A percentile compares a stretch with the other conserved stretches of the same genome.
phyloP scores from a whole-genome alignment of 2,888 invertebrate species.

The Dasypogon diadema region DNA sequence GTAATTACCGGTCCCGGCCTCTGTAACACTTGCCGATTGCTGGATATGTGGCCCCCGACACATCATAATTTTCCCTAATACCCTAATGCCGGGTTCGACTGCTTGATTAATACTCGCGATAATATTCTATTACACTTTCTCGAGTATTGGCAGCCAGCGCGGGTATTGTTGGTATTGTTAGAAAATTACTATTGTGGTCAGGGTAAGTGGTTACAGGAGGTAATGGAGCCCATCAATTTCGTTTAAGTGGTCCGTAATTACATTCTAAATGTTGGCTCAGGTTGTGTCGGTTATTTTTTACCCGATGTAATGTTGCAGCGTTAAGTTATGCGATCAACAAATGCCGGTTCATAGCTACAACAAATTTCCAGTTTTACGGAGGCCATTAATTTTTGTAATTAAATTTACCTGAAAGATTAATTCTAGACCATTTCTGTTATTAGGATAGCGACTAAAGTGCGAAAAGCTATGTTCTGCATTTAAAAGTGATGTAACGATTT shows the following conservation, averaged over 20 bases:
- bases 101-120: slow-evolving; percentile 56
- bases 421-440: no score
- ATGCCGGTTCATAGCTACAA: neutral
- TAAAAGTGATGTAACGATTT: no score
- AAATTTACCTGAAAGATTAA: neutral
- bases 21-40: neutral
- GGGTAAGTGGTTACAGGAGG: slow-evolving; percentile 53
- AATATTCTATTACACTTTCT: slow-evolving; percentile 52
- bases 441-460: no score
- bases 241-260: slow-evolving; percentile 56
- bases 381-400: neutral
- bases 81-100: slow-evolving; percentile 45
- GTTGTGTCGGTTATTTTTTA: neutral
- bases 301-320: neutral
- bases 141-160: neutral
- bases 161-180: slow-evolving; percentile 14
- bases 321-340: neutral
- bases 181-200: slow-evolving; percentile 49
- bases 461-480: no score
- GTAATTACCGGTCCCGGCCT: slow-evolving; percentile 2
- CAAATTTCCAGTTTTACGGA: neutral
- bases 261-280: slow-evolving; percentile 26
- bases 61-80: slow-evolving; percentile 46
- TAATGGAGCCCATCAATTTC: slow-evolving; percentile 57
- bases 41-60: slow-evolving; percentile 28